A percentile compares a stretch with the other conserved stretches of the same genome.
Evolutionary conservation across 2,797 vertebrate genomes (phyloP).

Genomic region (Spinus olivaceus): DNA sequence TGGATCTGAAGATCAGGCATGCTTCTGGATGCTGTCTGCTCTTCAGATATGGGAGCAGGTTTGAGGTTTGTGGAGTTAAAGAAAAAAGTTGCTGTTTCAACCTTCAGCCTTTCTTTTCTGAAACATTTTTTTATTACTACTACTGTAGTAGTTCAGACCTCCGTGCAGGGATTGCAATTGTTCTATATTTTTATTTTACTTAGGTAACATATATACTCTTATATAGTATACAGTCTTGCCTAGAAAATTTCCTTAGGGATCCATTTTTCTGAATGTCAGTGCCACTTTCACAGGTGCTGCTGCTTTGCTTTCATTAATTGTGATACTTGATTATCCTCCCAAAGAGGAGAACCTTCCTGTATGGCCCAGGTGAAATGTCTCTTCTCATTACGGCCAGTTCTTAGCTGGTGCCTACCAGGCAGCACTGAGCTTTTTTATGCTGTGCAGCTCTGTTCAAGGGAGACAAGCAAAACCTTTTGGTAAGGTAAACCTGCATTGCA

Average conservation of each 20-base stretch:
- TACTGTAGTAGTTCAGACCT: not conserved
- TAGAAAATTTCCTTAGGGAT: not conserved
- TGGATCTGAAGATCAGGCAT: not conserved
- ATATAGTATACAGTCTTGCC: not conserved
- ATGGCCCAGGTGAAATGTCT: not conserved
- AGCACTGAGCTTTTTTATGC: rapidly evolving
- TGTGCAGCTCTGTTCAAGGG: rapidly evolving
- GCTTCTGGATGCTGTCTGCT: not conserved
- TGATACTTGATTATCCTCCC: not conserved
- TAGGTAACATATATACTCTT: not conserved
- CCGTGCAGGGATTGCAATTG: not conserved
- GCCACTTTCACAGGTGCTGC: not conserved
- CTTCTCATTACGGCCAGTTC: not conserved
- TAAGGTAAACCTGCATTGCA: not conserved
- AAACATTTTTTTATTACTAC: not conserved
- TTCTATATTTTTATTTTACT: not conserved
- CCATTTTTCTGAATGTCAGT: not conserved
- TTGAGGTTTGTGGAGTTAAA: not conserved
- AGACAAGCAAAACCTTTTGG: not conserved
- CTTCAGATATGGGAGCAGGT: not conserved
- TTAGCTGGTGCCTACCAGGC: not conserved
- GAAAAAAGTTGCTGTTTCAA: not conserved
- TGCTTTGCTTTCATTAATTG: not conserved
- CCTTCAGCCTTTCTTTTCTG: not conserved
- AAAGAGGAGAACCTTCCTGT: not conserved